Evolutionary conservation across 2,113 vertebrate species (phyloP).

Genomic region (Tragelaphus imberbis): DNA sequence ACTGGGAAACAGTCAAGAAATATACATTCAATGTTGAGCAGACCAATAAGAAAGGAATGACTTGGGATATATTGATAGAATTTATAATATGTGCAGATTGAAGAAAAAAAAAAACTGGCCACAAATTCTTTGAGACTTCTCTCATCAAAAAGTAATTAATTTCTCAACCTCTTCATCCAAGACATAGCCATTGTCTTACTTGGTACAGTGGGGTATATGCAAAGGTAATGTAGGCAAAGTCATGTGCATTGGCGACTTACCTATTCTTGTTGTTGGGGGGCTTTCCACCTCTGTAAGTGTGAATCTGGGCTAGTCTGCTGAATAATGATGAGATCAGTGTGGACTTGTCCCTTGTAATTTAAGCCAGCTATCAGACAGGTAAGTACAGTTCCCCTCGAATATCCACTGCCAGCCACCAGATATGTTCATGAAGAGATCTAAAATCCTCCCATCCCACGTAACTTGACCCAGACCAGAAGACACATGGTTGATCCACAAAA

Average conservation of each 20-base stretch:
- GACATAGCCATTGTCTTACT: not conserved
- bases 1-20: not conserved
- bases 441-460: not conserved
- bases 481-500: not conserved
- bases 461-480: not conserved
- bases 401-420: not conserved
- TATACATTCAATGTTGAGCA: not conserved
- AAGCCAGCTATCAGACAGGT: not conserved
- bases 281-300: not conserved
- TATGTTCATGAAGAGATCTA: not conserved
- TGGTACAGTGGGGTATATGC: not conserved
- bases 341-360: not conserved
- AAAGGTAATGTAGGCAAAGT: not conserved
- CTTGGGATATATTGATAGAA: not conserved
- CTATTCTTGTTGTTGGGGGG: not conserved
- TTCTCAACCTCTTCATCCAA: not conserved
- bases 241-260: accelerated
- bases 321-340: not conserved
- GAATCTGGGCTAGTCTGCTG: not conserved
- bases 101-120: not conserved
- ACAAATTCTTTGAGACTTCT: not conserved
- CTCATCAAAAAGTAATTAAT: not conserved
- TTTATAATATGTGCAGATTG: not conserved
- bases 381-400: accelerated
- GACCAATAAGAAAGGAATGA: not conserved